Evolutionary conservation across 2,888 invertebrate genomes (phyloP), one percentile per base, ranked within the genome.

Genomic region (Schrankia costaestrigalis): DNA sequence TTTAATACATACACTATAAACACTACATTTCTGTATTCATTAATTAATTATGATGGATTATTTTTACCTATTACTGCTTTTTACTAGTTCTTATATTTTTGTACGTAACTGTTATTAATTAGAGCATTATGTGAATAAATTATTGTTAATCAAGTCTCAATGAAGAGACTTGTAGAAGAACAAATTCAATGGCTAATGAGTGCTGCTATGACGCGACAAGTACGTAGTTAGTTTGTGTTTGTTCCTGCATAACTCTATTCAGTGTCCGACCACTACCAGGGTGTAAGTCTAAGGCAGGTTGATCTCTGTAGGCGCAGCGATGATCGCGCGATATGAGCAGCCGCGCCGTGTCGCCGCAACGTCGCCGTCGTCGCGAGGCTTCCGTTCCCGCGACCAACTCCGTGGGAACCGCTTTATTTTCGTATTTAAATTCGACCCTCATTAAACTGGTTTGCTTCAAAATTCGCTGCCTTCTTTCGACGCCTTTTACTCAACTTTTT

Each of bases 401-500:
- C 87, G 87, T 87, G 87, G 86, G 87, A 87, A 87, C 84, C 74
- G 77, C 71, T 79, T 82, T 81, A 84, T 84, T 85, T 82, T 84
- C 85, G 71, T 84, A 86, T 87, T 85, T 83, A 84, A 86, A 87
- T 87, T 78, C 84, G 87, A 85, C 85, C 87, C 87, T 83, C 87
- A 87, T 86, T 86, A 87, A 87, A 87, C 87, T 72, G 85, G 87
- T 87, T 87, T 79, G 71, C 73, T 73, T 85, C 79, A 85, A 87
- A 84, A 87, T 86, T 86, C 77, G 85, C 86, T 85, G 87, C 86
- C 86, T 85, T 77, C 84, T 85, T 86, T 86, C 85, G 85, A 80
- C 86, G 86, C 85, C 85, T 87, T 86, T 86, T 85, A 84, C 87
- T 85, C 83, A 78, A 81, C 81, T 84, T 86, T 86, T 86, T 86